Evolutionary conservation across 2,113 vertebrate genomes (phyloP).

Genomic region (Trematomus loennbergii): DNA sequence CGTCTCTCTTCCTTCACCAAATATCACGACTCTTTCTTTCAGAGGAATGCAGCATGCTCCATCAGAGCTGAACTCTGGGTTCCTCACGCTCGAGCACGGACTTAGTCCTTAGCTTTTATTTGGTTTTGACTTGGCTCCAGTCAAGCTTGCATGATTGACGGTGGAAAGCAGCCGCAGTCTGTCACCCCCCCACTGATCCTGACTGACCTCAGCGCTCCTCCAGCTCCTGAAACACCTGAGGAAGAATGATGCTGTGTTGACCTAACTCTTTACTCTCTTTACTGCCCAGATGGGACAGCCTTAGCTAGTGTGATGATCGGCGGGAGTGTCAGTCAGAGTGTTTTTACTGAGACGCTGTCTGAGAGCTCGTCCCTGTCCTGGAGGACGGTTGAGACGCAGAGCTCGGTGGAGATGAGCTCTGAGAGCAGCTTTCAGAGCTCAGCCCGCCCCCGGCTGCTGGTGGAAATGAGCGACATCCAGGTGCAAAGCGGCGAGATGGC

Average conservation of each 20-base stretch:
- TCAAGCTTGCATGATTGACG: constrained; percentile 69
- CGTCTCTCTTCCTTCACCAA: constrained; percentile 16
- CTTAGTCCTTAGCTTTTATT: constrained; percentile 23
- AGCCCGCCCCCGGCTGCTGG: constrained; percentile 79
- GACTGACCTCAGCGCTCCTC: constrained; percentile 44
- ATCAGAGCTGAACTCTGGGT: constrained; percentile 30
- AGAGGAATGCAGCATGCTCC: constrained; percentile 51
- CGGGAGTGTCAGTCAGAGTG: constrained; percentile 82
- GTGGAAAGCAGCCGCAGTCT: constrained; percentile 40
- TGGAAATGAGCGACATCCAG: constrained; percentile 85
- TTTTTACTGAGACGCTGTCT: constrained; percentile 83
- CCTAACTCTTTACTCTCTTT: constrained; percentile 80
- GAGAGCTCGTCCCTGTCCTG: constrained; percentile 79
- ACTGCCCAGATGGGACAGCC: constrained; percentile 86
- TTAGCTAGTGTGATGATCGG: constrained; percentile 87
- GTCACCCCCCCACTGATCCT: constrained; percentile 35
- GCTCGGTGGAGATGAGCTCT: constrained; percentile 29
- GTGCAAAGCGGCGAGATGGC: constrained; percentile 84
- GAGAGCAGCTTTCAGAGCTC: constrained; percentile 32
- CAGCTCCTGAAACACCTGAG: constrained; percentile 55
- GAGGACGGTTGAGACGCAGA: constrained; percentile 63
- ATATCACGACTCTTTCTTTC: constrained; percentile 1
- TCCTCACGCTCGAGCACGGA: constrained; percentile 36
- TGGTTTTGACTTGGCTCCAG: constrained; percentile 18
- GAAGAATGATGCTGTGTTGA: constrained; percentile 71